These are phyloP conservation scores for Halictus rubicundus DNA, from an alignment of 1,140 invertebrate species.

Conservation along the genomic window DNA sequence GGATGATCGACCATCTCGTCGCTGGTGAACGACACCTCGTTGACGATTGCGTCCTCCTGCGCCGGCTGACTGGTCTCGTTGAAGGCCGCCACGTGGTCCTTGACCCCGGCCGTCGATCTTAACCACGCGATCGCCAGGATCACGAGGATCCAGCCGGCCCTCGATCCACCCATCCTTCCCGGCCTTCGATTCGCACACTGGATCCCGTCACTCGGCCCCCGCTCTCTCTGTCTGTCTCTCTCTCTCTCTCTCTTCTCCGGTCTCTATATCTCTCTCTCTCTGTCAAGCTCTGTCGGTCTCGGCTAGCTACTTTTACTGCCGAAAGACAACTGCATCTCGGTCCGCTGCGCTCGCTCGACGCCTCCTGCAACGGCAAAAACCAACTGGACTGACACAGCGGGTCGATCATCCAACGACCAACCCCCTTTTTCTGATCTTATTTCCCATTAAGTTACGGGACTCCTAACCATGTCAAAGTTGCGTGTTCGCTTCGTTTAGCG, in stretches of 20 bases:
- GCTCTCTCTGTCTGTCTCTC: not conserved
- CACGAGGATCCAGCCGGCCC: conserved; percentile 52
- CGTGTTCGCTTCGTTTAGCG: not conserved
- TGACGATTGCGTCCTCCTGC: conserved; percentile 17
- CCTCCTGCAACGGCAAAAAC: conserved; percentile 36
- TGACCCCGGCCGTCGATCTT: conserved; percentile 55
- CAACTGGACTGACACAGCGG: too few species aligned
- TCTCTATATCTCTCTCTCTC: not conserved
- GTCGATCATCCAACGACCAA: too few species aligned
- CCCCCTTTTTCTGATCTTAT: too few species aligned
- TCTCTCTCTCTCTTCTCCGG: not conserved
- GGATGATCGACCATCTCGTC: conserved; percentile 53
- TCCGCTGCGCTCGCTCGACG: conserved; percentile 15
- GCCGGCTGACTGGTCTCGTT: conserved; percentile 53
- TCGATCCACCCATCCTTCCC: conserved; percentile 64
- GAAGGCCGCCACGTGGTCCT: conserved; percentile 61
- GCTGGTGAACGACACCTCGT: conserved; percentile 37
- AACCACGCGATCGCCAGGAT: conserved; percentile 62
- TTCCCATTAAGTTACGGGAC: not conserved
- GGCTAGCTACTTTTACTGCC: conserved; percentile 53
- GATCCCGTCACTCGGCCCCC: not conserved
- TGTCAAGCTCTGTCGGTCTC: not conserved
- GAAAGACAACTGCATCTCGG: conserved; percentile 55
- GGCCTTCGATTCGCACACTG: not conserved
- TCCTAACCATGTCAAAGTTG: not conserved